Evolutionary conservation across 2,888 invertebrate genomes (phyloP).

Genomic region (Sclerodermus sp.): DNA sequence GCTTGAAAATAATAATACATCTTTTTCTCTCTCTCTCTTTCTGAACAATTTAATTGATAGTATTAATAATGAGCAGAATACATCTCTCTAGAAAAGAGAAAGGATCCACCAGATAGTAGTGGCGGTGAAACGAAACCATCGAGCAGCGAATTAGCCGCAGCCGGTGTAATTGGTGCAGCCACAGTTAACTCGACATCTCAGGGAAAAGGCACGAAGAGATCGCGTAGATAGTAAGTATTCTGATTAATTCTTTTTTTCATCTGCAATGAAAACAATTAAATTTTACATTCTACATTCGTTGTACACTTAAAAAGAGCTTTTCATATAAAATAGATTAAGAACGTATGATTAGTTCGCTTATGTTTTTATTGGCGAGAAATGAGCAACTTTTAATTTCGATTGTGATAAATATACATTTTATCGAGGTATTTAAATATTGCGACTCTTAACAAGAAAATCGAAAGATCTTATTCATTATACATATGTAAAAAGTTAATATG

Average conservation of each 20-base stretch:
- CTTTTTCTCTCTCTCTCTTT: background rate
- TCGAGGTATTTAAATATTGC: no score
- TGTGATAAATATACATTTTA: no score
- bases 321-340: background rate
- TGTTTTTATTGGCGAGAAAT: no score
- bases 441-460: no score
- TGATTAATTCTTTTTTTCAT: background rate
- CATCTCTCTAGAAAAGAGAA: conserved; percentile 72
- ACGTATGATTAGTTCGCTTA: no score
- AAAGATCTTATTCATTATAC: no score
- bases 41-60: conserved; percentile 17
- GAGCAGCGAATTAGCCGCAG: conserved; percentile 61
- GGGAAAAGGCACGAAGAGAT: conserved; percentile 67
- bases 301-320: no score
- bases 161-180: conserved; percentile 61
- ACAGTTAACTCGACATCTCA: conserved; percentile 63
- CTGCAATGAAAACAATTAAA: background rate
- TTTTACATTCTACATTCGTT: background rate
- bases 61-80: conserved; percentile 53
- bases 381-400: no score
- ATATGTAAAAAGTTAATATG: no score
- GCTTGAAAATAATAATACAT: no score
- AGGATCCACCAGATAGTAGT: conserved; percentile 77
- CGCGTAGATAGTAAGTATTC: conserved; percentile 76
- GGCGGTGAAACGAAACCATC: conserved; percentile 65